Conservation (phyloP, 1,140 invertebrate genomes). For the Drosophila miranda region DNA sequence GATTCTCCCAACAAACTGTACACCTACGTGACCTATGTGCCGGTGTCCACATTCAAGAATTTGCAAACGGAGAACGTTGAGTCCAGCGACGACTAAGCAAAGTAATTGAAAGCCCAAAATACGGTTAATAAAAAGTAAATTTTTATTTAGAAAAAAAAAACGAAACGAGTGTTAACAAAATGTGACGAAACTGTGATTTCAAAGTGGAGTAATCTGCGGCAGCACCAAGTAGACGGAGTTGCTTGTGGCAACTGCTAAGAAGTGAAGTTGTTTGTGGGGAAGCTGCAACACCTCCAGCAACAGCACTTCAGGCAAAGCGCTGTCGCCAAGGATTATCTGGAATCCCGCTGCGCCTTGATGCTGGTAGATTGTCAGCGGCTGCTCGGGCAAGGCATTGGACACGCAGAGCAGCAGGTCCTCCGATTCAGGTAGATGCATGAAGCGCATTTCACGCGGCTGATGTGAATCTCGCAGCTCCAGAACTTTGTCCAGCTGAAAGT, state of each 20-base stretch:
- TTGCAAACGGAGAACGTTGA: conserved; percentile 98
- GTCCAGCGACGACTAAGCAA: conserved; percentile 91
- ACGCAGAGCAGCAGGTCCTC: conserved; percentile 62
- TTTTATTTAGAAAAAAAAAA: conserved; percentile 74
- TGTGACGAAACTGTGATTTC: conserved; percentile 16
- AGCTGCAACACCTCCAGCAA: conserved; percentile 33
- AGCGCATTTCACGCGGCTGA: conserved; percentile 20
- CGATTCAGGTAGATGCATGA: conserved; percentile 41
- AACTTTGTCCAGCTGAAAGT: conserved; percentile 36
- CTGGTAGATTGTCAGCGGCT: conserved; percentile 60
- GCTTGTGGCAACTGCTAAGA: conserved; percentile 36
- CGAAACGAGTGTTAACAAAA: conserved; percentile 29
- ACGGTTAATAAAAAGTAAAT: conserved; percentile 78
- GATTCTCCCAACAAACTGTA: conserved; percentile 99
- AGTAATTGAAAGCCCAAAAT: conserved; percentile 41
- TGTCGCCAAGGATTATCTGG: conserved; percentile 53
- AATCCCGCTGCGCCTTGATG: conserved; percentile 64
- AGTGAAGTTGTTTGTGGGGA: conserved; percentile 5
- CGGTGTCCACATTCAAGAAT: conserved; percentile 96
- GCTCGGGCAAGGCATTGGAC: conserved; percentile 26
- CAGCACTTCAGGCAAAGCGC: conserved; percentile 31
- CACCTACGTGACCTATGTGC: conserved; percentile 98
- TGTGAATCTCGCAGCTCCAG: conserved; percentile 27
- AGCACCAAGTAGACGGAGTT: conserved; percentile 51
- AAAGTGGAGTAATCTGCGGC: conserved; percentile 53